These are phyloP conservation scores for Mnemiopsis leidyi DNA, from an alignment of 37 sponge, comb jelly and placozoan genomes.

Conservation along the genomic window DNA sequence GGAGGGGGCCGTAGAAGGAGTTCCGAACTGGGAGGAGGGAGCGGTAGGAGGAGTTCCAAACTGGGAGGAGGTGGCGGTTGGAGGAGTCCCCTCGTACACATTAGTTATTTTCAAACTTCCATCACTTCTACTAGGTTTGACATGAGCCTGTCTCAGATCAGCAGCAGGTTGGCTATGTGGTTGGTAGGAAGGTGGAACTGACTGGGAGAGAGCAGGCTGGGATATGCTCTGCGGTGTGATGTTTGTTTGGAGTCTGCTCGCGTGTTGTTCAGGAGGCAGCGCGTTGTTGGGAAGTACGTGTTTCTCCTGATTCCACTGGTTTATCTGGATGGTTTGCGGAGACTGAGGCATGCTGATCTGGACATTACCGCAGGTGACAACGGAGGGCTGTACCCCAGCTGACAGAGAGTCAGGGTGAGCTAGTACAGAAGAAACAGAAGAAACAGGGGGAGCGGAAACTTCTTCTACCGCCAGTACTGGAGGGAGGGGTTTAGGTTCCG, in stretches of 20 bases:
- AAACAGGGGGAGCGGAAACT: neutral
- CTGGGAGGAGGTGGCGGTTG: slow-evolving; percentile 12
- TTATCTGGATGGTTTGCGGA: slow-evolving; percentile 30
- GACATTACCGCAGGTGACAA: slow-evolving; percentile 28
- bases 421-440: neutral
- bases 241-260: neutral
- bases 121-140: neutral
- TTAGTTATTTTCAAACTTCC: neutral
- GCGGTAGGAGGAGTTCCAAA: neutral
- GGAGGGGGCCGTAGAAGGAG: neutral
- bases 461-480: neutral
- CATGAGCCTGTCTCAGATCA: neutral
- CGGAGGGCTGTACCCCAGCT: neutral
- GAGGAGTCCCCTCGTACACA: neutral
- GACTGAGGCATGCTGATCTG: slow-evolving; percentile 64
- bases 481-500: slow-evolving; percentile 35
- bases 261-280: neutral
- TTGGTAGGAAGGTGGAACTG: neutral
- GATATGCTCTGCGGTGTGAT: too few species aligned
- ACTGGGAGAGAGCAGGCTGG: neutral
- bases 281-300: neutral
- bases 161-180: neutral
- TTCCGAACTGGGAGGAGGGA: neutral
- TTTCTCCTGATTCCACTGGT: slow-evolving; percentile 40
- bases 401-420: neutral